Evolutionary conservation across 2,113 vertebrate species (phyloP).

Genomic region (Platysteira castanea): DNA sequence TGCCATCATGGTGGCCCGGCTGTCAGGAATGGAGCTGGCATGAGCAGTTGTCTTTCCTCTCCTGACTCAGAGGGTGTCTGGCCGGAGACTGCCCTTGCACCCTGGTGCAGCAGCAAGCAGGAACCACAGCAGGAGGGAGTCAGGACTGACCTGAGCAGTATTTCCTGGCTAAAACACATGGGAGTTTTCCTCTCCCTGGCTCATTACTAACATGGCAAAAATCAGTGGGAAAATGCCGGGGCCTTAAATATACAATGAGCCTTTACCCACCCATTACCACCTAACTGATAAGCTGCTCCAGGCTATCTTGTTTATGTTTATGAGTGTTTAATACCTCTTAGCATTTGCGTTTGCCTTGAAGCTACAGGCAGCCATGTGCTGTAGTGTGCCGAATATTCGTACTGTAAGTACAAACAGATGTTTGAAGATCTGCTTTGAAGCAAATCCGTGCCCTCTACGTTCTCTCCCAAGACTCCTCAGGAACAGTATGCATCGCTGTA

Average conservation of each 20-base stretch:
- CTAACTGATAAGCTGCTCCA: background rate
- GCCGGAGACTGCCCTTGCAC: background rate
- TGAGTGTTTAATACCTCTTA: slow-evolving; percentile 49
- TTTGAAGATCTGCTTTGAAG: slow-evolving; percentile 69
- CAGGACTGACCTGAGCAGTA: background rate
- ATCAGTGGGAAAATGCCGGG: background rate
- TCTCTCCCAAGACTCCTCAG: slow-evolving; percentile 25
- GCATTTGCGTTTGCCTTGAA: slow-evolving; percentile 60
- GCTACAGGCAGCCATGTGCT: slow-evolving; percentile 64
- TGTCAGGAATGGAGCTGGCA: background rate
- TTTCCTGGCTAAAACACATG: background rate
- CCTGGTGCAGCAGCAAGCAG: background rate
- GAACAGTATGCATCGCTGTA: background rate
- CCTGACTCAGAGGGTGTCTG: fast-evolving
- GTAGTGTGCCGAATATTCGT: slow-evolving; percentile 58
- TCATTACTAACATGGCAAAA: background rate
- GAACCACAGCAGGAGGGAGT: background rate
- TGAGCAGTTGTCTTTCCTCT: background rate
- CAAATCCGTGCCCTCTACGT: slow-evolving; percentile 1
- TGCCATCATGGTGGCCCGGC: background rate
- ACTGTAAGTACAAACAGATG: slow-evolving; percentile 66
- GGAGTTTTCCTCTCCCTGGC: background rate
- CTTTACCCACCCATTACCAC: background rate
- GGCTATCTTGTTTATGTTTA: slow-evolving; percentile 24
- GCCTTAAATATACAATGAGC: background rate